Percentiles rank a stretch among this genome's conserved stretches.
phyloP scores from a whole-genome alignment of 2,888 invertebrate species.

The Sinopyrophorus schimmeli region DNA sequence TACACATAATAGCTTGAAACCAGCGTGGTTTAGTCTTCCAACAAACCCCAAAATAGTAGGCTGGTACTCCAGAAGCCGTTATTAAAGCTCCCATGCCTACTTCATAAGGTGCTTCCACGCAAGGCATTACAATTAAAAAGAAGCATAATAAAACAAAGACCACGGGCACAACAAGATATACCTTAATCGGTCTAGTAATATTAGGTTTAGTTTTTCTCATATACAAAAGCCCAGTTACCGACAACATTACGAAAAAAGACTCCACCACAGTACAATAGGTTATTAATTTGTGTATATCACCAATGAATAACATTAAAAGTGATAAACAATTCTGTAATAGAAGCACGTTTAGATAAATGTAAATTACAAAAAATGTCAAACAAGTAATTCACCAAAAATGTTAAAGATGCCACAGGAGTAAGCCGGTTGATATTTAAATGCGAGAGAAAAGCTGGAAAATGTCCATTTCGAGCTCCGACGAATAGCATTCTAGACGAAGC shows the following conservation, averaged over 20 bases:
- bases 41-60: conserved; percentile 73
- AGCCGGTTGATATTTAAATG: conserved; percentile 75
- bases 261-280: conserved; percentile 93
- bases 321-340: conserved; percentile 77
- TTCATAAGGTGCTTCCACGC: conserved; percentile 77
- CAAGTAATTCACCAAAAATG: conserved; percentile 75
- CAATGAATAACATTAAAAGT: conserved; percentile 80
- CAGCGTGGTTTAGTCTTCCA: conserved; percentile 68
- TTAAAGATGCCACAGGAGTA: conserved; percentile 79
- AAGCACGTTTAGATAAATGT: conserved; percentile 25
- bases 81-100: conserved; percentile 78
- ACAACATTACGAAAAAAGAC: conserved; percentile 86
- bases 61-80: conserved; percentile 81
- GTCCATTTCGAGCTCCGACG: conserved; percentile 87
- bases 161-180: conserved; percentile 67
- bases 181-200: conserved; percentile 83
- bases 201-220: conserved; percentile 79
- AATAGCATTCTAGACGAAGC: conserved; percentile 91
- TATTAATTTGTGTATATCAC: conserved; percentile 83
- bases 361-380: conserved; percentile 11
- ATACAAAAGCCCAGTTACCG: conserved; percentile 83
- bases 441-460: conserved; percentile 80
- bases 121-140: conserved; percentile 79
- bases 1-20: conserved; percentile 65
- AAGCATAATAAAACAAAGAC: conserved; percentile 75